Conservation (phyloP, 2,888 invertebrate species). For the Noctua janthina region DNA sequence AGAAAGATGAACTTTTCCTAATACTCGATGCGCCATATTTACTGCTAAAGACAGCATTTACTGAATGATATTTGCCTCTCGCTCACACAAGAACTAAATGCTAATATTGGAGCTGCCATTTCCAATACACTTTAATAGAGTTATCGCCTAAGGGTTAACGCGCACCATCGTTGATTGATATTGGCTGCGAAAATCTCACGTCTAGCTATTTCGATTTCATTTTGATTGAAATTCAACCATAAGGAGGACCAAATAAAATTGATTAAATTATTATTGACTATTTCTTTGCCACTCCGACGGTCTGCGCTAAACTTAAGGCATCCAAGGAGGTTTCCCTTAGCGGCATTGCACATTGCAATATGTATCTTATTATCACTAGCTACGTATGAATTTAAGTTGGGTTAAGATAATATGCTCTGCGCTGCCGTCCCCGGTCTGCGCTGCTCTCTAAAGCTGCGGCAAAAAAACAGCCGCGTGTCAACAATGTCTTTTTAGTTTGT, state of each 20-base stretch:
- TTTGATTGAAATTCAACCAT: slow-evolving; percentile 1
- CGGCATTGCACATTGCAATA: too few species aligned
- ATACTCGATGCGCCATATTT: background rate
- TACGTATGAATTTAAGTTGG: too few species aligned
- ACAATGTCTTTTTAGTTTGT: background rate
- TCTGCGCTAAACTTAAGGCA: background rate
- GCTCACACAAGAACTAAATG: background rate
- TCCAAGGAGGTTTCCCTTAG: too few species aligned
- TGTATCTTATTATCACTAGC: too few species aligned
- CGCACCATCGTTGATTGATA: background rate
- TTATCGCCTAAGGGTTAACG: background rate
- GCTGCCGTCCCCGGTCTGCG: too few species aligned
- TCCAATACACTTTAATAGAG: background rate
- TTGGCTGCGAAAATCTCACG: background rate
- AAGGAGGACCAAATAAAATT: background rate
- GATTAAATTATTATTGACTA: background rate
- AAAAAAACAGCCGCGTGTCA: background rate
- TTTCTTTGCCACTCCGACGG: background rate
- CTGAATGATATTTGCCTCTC: background rate
- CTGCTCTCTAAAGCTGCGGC: background rate
- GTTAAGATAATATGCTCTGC: too few species aligned
- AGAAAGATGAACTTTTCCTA: background rate
- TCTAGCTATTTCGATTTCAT: background rate
- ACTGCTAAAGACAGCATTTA: background rate
- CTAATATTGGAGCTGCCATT: slow-evolving; percentile 6